Evolutionary conservation across 1,140 invertebrate genomes (phyloP), one percentile per base, ranked within the genome.

Genomic region (Papilio aristodemus): DNA sequence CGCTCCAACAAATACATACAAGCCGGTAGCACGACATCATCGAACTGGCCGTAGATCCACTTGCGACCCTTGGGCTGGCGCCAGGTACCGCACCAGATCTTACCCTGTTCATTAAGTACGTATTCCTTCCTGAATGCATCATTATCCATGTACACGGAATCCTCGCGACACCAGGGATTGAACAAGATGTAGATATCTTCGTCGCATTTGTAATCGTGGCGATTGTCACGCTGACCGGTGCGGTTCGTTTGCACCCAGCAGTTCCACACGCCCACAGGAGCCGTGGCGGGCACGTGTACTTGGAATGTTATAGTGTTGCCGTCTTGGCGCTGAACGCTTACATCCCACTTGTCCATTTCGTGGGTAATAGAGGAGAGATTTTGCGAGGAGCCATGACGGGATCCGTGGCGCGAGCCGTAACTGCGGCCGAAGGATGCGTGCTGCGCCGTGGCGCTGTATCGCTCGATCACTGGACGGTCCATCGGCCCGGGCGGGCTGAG

Each of bases 141-240:
- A 70, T 95, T 93, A 38, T 93, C 92, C 93, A 96, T 93, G 85
- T 94, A 95, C 10, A 96, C 95, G 4, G 89, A 72, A 81, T 95
- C 95, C 66, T 94, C 94, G 81, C 89, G 86, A 85, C 94, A 95
- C 96, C 96, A 97, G 0, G 96, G 96, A 90, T 98, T 98, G 86
- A 97, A 97, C 3, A 96, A 79, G 27, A 96, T 92, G 81, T 95
- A 96, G 68, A 96, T 92, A 22, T 94, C 93, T 76, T 93, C 92
- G 71, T 93, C 92, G 67, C 91, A 92, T 83, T 93, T 93, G 79
- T 93, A 93, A 73, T 93, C 93, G 64, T 92, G 86, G 39, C 92
- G 87, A 73, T 92, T 92, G 59, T 92, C 91, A 27, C 90, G 91
- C 69, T 92, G 86, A 19, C 93, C 93, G 59, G 83, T 80, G 37